Conservation (phyloP, 2,797 vertebrate species). For the Discoglossus pictus region DNA sequence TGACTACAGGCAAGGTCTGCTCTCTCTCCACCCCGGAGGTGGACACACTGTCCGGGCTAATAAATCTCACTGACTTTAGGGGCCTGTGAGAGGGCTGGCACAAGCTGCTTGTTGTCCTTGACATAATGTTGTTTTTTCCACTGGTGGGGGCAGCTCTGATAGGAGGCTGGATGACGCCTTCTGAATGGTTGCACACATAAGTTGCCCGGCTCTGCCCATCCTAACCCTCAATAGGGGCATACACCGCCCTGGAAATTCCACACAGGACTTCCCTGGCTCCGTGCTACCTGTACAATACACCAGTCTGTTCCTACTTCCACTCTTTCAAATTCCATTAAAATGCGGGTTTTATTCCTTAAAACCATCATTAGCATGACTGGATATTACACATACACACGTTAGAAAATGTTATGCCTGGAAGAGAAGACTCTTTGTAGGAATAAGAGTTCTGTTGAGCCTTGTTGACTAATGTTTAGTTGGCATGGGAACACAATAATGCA, state of each 20-base stretch:
- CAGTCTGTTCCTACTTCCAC: too few relatives aligned
- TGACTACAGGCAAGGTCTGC: conserved; percentile 33
- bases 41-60: conserved; percentile 12
- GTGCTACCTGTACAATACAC: too few relatives aligned
- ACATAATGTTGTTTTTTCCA: conserved; percentile 47
- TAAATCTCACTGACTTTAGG: conserved; percentile 41
- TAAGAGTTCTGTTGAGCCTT: too few relatives aligned
- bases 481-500: too few relatives aligned
- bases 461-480: too few relatives aligned
- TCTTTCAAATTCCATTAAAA: too few relatives aligned
- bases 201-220: neutral
- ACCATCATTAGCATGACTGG: too few relatives aligned
- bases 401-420: too few relatives aligned
- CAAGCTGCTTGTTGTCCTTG: conserved; percentile 7
- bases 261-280: conserved; percentile 22
- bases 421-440: too few relatives aligned
- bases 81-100: conserved; percentile 19
- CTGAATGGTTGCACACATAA: conserved; percentile 39
- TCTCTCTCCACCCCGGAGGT: conserved; percentile 31
- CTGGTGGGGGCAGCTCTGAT: neutral
- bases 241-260: conserved; percentile 35
- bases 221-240: conserved; percentile 30
- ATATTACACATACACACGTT: too few relatives aligned
- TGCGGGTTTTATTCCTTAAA: too few relatives aligned
- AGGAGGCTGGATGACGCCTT: neutral